A percentile compares a stretch with the other conserved stretches of the same genome.
Conservation (phyloP, 2,113 vertebrate species). For the Pogonocichla stellata region DNA sequence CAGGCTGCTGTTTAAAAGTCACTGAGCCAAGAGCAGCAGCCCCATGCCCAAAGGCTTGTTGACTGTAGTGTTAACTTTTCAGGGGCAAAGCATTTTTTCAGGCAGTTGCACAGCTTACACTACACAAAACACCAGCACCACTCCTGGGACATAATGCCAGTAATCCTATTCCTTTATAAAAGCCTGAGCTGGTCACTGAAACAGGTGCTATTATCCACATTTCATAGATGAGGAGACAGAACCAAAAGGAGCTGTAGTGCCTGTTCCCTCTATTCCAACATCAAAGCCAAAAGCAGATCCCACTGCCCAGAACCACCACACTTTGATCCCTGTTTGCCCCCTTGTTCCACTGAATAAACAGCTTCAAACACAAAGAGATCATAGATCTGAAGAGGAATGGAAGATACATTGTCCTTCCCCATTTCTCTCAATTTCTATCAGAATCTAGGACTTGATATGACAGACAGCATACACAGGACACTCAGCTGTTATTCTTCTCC, state of each 20-base stretch:
- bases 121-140: not conserved
- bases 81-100: not conserved
- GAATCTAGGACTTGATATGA: not conserved
- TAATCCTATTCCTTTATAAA: not conserved
- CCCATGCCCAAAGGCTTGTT: not conserved
- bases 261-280: not conserved
- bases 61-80: not conserved
- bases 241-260: not conserved
- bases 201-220: not conserved
- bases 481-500: not conserved
- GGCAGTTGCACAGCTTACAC: not conserved
- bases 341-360: not conserved
- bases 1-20: not conserved
- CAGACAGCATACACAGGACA: not conserved
- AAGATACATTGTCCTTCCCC: not conserved
- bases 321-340: not conserved
- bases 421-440: not conserved
- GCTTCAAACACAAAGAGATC: not conserved
- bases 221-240: constrained; percentile 11
- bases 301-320: not conserved
- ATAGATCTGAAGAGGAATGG: not conserved
- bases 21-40: not conserved
- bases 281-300: not conserved
- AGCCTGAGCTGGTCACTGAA: not conserved
- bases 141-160: not conserved